Conservation (phyloP, 2,888 invertebrate genomes). For the Baccha elongata region DNA sequence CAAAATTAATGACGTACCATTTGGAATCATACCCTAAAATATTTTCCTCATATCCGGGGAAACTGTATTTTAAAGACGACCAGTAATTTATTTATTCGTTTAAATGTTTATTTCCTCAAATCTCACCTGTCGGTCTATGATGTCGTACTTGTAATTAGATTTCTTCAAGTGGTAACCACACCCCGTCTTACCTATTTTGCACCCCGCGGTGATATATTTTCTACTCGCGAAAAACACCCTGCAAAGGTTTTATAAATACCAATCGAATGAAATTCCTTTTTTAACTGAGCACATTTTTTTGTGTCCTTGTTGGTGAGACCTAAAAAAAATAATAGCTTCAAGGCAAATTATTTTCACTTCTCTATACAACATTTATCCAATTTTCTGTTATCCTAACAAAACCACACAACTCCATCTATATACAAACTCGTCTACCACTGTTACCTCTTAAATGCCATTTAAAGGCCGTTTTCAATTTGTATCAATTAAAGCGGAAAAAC, state of each 20-base stretch:
- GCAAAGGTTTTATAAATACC: no score
- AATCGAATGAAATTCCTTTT: conserved; percentile 22
- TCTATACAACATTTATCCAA: conserved; percentile 53
- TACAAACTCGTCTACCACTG: neutral
- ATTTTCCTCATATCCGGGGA: no score
- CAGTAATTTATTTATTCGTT: no score
- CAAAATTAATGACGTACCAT: no score
- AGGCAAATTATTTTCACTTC: conserved; percentile 69
- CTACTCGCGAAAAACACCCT: neutral
- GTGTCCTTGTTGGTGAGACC: neutral
- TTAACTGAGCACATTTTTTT: neutral
- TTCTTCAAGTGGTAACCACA: no score
- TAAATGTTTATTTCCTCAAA: no score
- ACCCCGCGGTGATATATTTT: no score
- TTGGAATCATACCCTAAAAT: no score
- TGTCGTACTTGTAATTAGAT: no score
- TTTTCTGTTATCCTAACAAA: conserved; percentile 26
- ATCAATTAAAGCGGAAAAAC: conserved; percentile 73
- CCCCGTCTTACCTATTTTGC: no score
- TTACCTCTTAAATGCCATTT: conserved; percentile 54
- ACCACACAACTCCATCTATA: conserved; percentile 15
- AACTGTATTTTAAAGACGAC: no score
- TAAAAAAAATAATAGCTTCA: conserved; percentile 15
- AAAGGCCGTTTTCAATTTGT: conserved; percentile 72
- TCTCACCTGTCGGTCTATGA: no score